Evolutionary conservation across 2,797 vertebrate genomes (phyloP).

Genomic region (Neoniphon sammara): DNA sequence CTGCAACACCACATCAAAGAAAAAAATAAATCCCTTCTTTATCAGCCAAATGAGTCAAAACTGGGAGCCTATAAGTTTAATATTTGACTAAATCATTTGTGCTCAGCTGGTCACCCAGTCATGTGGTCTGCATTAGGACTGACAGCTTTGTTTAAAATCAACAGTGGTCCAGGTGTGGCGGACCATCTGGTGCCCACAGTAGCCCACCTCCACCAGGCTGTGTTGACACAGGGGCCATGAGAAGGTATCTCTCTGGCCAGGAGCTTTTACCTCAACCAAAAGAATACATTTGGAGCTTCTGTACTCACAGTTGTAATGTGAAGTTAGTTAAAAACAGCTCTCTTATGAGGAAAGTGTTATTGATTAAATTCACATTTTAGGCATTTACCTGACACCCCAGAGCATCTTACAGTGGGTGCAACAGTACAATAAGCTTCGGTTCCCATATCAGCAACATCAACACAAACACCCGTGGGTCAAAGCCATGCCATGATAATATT

Average conservation of each 20-base stretch:
- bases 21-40: too few species aligned
- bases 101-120: slow-evolving; percentile 46
- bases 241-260: slow-evolving; percentile 13
- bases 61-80: slow-evolving; percentile 52
- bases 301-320: too few species aligned
- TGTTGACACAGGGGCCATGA: slow-evolving; percentile 63
- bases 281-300: slow-evolving; percentile 6
- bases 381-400: too few species aligned
- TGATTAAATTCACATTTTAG: too few species aligned
- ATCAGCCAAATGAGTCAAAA: too few species aligned
- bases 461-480: too few species aligned
- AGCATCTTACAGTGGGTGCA: too few species aligned
- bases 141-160: slow-evolving; percentile 76
- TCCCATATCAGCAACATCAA: too few species aligned
- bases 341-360: too few species aligned
- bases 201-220: slow-evolving; percentile 51
- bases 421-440: too few species aligned
- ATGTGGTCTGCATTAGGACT: slow-evolving; percentile 57
- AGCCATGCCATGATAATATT: not conserved
- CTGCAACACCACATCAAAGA: too few species aligned
- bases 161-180: slow-evolving; percentile 67
- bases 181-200: slow-evolving; percentile 65
- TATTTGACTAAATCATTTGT: slow-evolving; percentile 72
- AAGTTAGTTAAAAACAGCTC: too few species aligned
- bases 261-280: slow-evolving; percentile 23